phyloP scores from a whole-genome alignment of 2,888 invertebrate species.

The Coenonympha glycerion region DNA sequence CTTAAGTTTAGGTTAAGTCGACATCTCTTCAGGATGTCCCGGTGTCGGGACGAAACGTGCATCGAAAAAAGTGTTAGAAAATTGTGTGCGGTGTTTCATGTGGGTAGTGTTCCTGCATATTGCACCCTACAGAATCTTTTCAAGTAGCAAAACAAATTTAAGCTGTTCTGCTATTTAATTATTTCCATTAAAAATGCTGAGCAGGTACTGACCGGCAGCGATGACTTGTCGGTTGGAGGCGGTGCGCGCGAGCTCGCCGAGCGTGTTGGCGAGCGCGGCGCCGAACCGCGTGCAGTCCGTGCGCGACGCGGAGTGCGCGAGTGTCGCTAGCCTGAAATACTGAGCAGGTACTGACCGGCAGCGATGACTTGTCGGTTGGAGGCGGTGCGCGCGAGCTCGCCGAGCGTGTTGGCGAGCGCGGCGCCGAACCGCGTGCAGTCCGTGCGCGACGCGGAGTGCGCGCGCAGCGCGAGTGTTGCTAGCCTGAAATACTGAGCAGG shows the following conservation, averaged over 20 bases:
- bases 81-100: too few relatives aligned
- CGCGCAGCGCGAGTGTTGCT: constrained; percentile 59
- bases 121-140: too few relatives aligned
- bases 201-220: constrained; percentile 36
- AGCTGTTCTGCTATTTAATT: too few relatives aligned
- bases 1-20: too few relatives aligned
- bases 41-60: too few relatives aligned
- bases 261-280: constrained; percentile 60
- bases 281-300: constrained; percentile 57
- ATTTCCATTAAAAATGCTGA: too few relatives aligned
- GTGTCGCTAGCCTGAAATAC: constrained; percentile 55
- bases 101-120: too few relatives aligned
- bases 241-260: constrained; percentile 63
- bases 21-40: too few relatives aligned
- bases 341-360: constrained; percentile 42
- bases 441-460: constrained; percentile 53
- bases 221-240: constrained; percentile 51
- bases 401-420: constrained; percentile 63
- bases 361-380: constrained; percentile 47
- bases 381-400: constrained; percentile 62
- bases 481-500: too few relatives aligned
- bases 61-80: too few relatives aligned
- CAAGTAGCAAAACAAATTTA: too few relatives aligned
- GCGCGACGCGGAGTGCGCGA: constrained; percentile 58
- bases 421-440: constrained; percentile 58